Evolutionary conservation across 2,888 invertebrate species (phyloP).

Genomic region (Epinotia bilunana): DNA sequence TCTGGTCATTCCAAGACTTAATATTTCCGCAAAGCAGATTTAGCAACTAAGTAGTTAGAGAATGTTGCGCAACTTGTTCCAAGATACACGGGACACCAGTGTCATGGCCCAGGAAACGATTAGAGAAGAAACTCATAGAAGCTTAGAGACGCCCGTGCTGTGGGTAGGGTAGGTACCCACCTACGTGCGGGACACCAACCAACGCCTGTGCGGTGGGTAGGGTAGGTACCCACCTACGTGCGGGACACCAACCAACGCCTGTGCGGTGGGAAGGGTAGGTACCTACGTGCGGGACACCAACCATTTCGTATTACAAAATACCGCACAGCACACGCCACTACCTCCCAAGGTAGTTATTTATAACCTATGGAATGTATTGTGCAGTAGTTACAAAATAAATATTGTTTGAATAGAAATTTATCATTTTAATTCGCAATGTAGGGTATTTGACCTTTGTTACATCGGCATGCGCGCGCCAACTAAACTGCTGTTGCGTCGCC

Average conservation of each 20-base stretch:
- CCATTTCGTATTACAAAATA: not conserved
- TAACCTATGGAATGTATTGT: too few relatives aligned
- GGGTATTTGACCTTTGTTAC: too few relatives aligned
- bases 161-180: too few relatives aligned
- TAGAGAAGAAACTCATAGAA: not conserved
- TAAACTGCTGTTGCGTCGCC: too few relatives aligned
- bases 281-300: not conserved
- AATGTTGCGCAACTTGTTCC: not conserved
- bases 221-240: not conserved
- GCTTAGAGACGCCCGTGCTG: not conserved
- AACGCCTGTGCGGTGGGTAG: not conserved
- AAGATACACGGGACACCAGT: not conserved
- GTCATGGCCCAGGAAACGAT: not conserved
- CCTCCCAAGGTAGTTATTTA: too few relatives aligned
- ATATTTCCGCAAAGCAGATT: not conserved
- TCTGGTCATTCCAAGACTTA: conserved; percentile 10
- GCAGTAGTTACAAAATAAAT: too few relatives aligned
- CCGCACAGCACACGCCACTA: not conserved
- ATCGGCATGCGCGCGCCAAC: too few relatives aligned
- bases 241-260: not conserved
- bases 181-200: too few relatives aligned
- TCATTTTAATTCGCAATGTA: too few relatives aligned
- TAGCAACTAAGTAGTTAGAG: not conserved
- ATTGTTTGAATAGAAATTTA: too few relatives aligned
- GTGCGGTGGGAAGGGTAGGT: not conserved